Evolutionary conservation across 1,140 invertebrate species (phyloP), one percentile per base, ranked within the genome.

Genomic region (Anagrus nilaparvatae): DNA sequence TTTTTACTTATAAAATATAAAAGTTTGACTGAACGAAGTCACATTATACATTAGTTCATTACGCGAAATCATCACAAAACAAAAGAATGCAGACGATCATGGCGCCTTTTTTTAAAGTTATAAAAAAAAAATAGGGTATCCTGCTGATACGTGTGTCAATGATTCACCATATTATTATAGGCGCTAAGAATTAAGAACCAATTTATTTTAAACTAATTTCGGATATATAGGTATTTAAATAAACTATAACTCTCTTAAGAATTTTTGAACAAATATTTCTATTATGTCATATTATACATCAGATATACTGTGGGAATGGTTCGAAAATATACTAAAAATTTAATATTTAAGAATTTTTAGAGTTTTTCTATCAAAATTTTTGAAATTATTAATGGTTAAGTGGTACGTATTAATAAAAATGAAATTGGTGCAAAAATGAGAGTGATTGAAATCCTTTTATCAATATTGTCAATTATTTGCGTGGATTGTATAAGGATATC

Each of bases 51-150:
- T 31, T 14, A 5, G 8, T 8, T 14, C 8, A 5, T 9, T 14
- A 31, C 30, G 8, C 30, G 30, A 61, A 65, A 68, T 68, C 65
- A 67, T 67, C 65, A n/a, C 61, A 63, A 68, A 65, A 68, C 64
- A 68, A 68, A 67, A 61, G 64, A 68, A 67, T 66, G 63, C 63
- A 60, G 63, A 59, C 62, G 59, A 60, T 64, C 51, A 63, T 59
- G 62, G 54, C 52, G 59, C 50, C 54, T 56, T 44, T 3, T 5
- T 28, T 20, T 29, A 35, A 2, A 20, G 17, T 18, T 23, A 14
- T 19, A 25, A 12, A 13, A 17, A 12, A 14, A 14, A 6, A 10
- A 10, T 17, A 31, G 24, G 10, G 8, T 12, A 27, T 19, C 14
- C 3, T 33, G 6, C 20, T 6, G 14, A 4, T 2, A 4, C 16